These are phyloP conservation scores for Drosophila baimaii DNA, from an alignment of 1,140 invertebrate species.

Conservation along the genomic window DNA sequence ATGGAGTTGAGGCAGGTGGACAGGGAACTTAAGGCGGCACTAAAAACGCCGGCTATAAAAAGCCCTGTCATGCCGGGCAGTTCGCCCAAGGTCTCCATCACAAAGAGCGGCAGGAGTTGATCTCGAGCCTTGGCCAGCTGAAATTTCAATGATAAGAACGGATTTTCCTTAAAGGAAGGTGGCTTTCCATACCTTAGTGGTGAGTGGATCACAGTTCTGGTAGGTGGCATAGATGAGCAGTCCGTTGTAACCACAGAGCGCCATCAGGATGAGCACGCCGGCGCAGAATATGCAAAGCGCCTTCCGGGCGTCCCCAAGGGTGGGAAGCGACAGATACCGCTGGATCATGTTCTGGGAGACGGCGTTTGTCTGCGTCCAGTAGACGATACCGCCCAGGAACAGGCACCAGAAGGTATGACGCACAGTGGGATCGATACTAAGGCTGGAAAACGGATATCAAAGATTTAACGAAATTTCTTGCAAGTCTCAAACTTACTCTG, in stretches of 20 bases:
- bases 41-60: conserved; percentile 89
- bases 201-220: conserved; percentile 89
- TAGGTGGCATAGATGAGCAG: conserved; percentile 91
- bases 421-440: conserved; percentile 89
- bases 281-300: conserved; percentile 87
- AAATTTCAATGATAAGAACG: conserved; percentile 5
- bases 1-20: conserved; percentile 92
- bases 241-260: conserved; percentile 88
- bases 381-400: conserved; percentile 90
- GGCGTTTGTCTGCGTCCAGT: conserved; percentile 90
- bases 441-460: conserved; percentile 84
- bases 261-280: conserved; percentile 85
- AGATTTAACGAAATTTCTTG: background rate
- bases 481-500: conserved; percentile 61
- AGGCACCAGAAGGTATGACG: conserved; percentile 93
- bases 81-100: conserved; percentile 88
- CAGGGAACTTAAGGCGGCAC: conserved; percentile 89
- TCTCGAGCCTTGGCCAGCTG: conserved; percentile 86
- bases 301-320: conserved; percentile 86
- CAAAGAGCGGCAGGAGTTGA: conserved; percentile 86
- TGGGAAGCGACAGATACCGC: conserved; percentile 88
- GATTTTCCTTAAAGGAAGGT: background rate
- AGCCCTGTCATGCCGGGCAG: conserved; percentile 87
- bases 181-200: conserved; percentile 84
- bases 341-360: conserved; percentile 93